A percentile compares a stretch with the other conserved stretches of the same genome.
These are phyloP conservation scores for Eupeodes luniger DNA, from an alignment of 2,888 invertebrate species.

Conservation along the genomic window DNA sequence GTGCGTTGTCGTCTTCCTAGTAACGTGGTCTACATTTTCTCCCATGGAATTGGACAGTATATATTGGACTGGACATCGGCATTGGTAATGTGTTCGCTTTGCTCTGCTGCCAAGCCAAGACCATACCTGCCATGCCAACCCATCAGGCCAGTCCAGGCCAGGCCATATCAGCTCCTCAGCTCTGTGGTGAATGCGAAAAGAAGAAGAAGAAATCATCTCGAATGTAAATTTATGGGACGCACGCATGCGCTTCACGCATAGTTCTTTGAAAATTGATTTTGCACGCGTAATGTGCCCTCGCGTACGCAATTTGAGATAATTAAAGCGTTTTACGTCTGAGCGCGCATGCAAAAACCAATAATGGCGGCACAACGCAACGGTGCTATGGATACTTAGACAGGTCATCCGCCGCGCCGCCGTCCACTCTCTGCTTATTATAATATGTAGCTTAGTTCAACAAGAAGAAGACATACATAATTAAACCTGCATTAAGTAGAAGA, in stretches of 20 bases:
- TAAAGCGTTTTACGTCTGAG: conserved; percentile 67
- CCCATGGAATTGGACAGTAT: conserved; percentile 35
- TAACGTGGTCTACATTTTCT: conserved; percentile 71
- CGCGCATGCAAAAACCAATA: conserved; percentile 63
- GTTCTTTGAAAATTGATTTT: conserved; percentile 73
- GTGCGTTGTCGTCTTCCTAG: conserved; percentile 74
- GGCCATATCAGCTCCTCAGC: not conserved
- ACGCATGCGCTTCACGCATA: conserved; percentile 76
- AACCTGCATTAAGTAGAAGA: conserved; percentile 16
- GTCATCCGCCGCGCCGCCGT: conserved; percentile 14
- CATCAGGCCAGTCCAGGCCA: conserved; percentile 3
- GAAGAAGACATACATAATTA: conserved; percentile 19
- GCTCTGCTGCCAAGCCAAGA: not conserved
- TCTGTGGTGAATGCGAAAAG: too few species aligned
- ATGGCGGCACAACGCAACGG: conserved; percentile 61
- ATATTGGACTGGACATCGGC: conserved; percentile 38
- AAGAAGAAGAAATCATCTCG: conserved; percentile 69
- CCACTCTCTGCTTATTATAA: not conserved
- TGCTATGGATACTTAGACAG: conserved; percentile 51
- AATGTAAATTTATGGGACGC: conserved; percentile 76
- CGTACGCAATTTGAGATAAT: conserved; percentile 74
- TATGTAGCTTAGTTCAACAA: not conserved
- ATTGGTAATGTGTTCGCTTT: conserved; percentile 36
- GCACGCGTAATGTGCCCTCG: conserved; percentile 68
- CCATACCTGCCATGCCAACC: not conserved